Conservation (phyloP, 2,113 vertebrate species). For the Panthera uncia region DNA sequence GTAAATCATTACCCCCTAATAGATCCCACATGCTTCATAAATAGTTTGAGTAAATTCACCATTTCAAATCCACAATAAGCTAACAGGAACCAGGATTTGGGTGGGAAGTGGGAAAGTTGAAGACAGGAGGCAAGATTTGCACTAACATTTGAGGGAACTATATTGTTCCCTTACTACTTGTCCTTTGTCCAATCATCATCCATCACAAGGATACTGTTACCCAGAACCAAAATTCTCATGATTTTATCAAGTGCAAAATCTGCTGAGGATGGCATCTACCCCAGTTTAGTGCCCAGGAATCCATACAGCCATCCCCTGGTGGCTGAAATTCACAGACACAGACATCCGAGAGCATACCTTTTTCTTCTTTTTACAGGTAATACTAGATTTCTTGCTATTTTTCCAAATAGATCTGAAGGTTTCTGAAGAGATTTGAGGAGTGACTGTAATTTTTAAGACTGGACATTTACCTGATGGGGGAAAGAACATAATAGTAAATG, state of each 20-base stretch:
- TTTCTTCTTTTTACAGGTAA: conserved; percentile 73
- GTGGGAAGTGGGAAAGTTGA: too few relatives aligned
- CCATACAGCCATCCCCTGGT: neutral
- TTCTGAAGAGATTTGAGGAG: conserved; percentile 82
- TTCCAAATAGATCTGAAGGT: conserved; percentile 82
- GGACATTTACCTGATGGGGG: conserved; percentile 74
- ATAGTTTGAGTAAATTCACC: neutral
- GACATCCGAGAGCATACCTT: conserved; percentile 39
- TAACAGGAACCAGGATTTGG: neutral
- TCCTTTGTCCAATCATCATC: neutral
- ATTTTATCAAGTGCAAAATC: neutral
- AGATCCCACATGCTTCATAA: neutral
- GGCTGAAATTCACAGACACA: neutral
- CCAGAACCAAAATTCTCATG: neutral
- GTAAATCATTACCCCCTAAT: neutral
- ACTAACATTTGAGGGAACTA: neutral
- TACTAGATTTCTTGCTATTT: conserved; percentile 71
- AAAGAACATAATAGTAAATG: neutral
- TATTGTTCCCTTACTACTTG: neutral
- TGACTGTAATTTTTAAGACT: conserved; percentile 79
- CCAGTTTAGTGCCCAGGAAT: neutral
- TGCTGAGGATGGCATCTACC: neutral
- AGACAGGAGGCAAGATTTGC: neutral
- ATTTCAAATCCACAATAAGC: neutral
- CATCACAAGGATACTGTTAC: neutral